Conservation (phyloP, 2,797 vertebrate genomes). For the Molossus alvarezi region DNA sequence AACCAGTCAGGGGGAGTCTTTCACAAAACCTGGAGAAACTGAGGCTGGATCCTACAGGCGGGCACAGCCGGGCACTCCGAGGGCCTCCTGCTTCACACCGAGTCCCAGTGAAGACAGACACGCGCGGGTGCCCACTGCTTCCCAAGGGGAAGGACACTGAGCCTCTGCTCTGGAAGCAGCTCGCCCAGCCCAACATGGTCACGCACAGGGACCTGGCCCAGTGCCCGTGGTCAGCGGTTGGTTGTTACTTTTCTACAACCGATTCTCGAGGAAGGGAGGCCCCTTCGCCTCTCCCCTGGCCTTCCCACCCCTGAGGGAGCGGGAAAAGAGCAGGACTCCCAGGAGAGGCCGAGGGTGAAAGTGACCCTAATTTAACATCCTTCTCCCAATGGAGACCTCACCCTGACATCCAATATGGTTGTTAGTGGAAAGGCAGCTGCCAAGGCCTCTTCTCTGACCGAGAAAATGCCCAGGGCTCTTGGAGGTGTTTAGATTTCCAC, state of each 20-base stretch:
- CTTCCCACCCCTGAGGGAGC: background rate
- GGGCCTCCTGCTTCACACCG: background rate
- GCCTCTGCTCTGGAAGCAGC: background rate
- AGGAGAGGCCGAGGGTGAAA: background rate
- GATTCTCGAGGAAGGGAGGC: background rate
- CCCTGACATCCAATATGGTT: background rate
- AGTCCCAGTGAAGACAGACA: background rate
- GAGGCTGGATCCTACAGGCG: background rate
- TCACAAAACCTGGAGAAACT: background rate
- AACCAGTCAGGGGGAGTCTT: background rate
- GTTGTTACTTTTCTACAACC: background rate
- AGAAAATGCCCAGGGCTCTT: background rate
- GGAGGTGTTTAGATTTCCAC: background rate
- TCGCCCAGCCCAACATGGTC: background rate
- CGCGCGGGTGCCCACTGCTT: background rate
- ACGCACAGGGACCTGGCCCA: background rate
- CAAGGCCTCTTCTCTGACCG: background rate
- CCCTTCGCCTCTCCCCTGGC: background rate
- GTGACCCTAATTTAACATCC: rapidly evolving
- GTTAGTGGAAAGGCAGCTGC: background rate
- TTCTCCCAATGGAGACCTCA: background rate
- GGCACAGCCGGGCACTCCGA: background rate
- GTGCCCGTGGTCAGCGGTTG: rapidly evolving
- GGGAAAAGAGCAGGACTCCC: background rate
- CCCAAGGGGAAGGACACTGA: background rate